phyloP scores from a whole-genome alignment of 2,888 invertebrate genomes.

The Eupeodes latifasciatus region DNA sequence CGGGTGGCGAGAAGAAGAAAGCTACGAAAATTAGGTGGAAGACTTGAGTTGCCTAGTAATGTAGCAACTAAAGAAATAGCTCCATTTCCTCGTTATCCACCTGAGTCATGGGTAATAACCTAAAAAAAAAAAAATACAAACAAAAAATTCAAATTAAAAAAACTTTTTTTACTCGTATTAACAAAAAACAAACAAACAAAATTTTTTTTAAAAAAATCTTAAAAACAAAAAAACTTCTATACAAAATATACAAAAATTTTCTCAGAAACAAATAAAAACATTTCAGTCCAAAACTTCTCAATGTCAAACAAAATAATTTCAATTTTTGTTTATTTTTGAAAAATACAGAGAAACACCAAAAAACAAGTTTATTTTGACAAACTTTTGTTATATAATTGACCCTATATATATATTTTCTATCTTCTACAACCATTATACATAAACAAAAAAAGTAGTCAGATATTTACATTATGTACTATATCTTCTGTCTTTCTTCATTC shows the following conservation, averaged over 20 bases:
- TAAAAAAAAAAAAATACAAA: conserved; percentile 67
- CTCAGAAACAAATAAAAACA: conserved; percentile 48
- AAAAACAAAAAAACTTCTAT: conserved; percentile 80
- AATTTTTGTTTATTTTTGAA: conserved; percentile 2
- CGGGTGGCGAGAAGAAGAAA: conserved; percentile 92
- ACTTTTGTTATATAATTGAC: conserved; percentile 59
- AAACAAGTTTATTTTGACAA: conserved; percentile 39
- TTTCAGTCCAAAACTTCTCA: conserved; percentile 37
- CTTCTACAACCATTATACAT: conserved; percentile 21
- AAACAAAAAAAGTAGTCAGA: conserved; percentile 23
- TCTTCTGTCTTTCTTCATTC: conserved; percentile 45
- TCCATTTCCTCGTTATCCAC: conserved; percentile 94
- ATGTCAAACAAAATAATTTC: conserved; percentile 13
- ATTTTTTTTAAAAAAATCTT: conserved; percentile 41
- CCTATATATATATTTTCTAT: conserved; percentile 49
- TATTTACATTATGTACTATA: background rate
- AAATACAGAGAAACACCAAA: conserved; percentile 22
- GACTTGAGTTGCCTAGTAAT: conserved; percentile 93
- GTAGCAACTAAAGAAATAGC: conserved; percentile 94
- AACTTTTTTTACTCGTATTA: conserved; percentile 76
- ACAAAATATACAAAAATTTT: conserved; percentile 49
- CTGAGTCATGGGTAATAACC: conserved; percentile 89
- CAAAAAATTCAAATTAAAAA: conserved; percentile 72
- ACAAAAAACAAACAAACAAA: conserved; percentile 42
- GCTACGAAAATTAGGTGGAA: conserved; percentile 89